Evolutionary conservation across 1,140 invertebrate genomes (phyloP).

Genomic region (Euwallacea fornicatus): DNA sequence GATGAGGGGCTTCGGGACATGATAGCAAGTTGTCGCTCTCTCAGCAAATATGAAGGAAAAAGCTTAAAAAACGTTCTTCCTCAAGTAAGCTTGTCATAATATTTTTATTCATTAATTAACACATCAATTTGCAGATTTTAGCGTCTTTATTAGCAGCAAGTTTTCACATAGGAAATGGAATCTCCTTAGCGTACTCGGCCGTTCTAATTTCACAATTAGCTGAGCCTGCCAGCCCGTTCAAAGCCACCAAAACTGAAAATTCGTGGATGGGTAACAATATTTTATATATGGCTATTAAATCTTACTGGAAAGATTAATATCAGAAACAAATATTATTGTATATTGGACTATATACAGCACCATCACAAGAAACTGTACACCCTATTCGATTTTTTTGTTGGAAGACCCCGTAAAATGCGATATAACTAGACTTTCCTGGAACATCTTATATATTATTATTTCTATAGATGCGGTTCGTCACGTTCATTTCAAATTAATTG

Average conservation of each 20-base stretch:
- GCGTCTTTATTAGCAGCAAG: constrained; percentile 58
- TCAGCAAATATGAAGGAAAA: constrained; percentile 50
- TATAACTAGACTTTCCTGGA: too few relatives aligned
- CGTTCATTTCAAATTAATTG: too few relatives aligned
- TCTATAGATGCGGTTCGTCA: too few relatives aligned
- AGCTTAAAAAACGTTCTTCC: constrained; percentile 49
- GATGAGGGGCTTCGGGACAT: constrained; percentile 52
- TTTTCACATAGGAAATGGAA: constrained; percentile 61
- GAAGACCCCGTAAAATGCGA: too few relatives aligned
- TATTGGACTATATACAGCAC: too few relatives aligned
- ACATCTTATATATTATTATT: too few relatives aligned
- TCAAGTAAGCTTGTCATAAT: constrained; percentile 43
- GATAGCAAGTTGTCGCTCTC: constrained; percentile 50
- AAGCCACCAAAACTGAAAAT: constrained; percentile 53
- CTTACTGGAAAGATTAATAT: too few relatives aligned
- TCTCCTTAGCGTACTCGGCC: constrained; percentile 61
- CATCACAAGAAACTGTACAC: too few relatives aligned
- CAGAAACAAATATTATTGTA: too few relatives aligned
- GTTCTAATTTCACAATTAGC: constrained; percentile 60
- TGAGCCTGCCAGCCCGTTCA: constrained; percentile 49
- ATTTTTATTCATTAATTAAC: not conserved
- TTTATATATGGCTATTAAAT: too few relatives aligned
- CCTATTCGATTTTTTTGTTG: too few relatives aligned
- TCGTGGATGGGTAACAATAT: constrained; percentile 57
- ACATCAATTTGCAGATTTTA: constrained; percentile 51